Base-by-base conservation (phyloP, 2,113 vertebrate genomes). In the Crotophaga sulcirostris region DNA sequence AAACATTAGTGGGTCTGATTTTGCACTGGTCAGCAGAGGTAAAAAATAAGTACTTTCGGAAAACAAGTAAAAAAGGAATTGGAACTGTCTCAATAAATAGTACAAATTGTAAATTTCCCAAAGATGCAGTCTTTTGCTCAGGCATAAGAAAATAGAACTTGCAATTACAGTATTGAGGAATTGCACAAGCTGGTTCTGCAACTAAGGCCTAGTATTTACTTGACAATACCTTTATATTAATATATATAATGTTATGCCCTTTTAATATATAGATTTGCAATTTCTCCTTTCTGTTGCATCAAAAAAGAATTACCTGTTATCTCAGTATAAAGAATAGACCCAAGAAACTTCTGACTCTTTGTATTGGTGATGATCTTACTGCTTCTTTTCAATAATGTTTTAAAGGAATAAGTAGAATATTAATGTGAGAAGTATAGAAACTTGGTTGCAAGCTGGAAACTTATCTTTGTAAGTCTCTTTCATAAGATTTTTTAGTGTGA, bases 1-100 rank as follows among this genome's bases (percentile, higher is more conserved):
- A 99, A 99, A 99, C 98, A 98, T 99, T 98, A 98, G 98, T 92
- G 97, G 96, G 96, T 86, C 95, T 98, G 97, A 97, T 99, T 99
- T 98, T 99, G 98, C 98, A 97, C 96, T 98, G 98, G 98, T 99
- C 99, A 99, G 99, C 98, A 99, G 94, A 96, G 94, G 96, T 97
- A 95, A 97, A 96, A 98, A 97, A 96, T 94, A 95, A 85, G 58
- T 96, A 80, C 93, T 97, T 96, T 96, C 96, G 92, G 96, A 96
- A 98, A 98, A 98, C 96, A 97, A 97, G 98, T 97, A 97, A 97
- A 98, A 98, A 97, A 94, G 96, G 92, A 97, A 98, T 98, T 98
- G 97, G 88, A 98, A 68, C 96, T 98, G 97, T 98, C 97, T 98
- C 87, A 81, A 97, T 97, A 98, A 98, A 98, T 98, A 96, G 96